Evolutionary conservation across 2,888 invertebrate species (phyloP), one percentile per base, ranked within the genome.

Genomic region (Brassicogethes aeneus): DNA sequence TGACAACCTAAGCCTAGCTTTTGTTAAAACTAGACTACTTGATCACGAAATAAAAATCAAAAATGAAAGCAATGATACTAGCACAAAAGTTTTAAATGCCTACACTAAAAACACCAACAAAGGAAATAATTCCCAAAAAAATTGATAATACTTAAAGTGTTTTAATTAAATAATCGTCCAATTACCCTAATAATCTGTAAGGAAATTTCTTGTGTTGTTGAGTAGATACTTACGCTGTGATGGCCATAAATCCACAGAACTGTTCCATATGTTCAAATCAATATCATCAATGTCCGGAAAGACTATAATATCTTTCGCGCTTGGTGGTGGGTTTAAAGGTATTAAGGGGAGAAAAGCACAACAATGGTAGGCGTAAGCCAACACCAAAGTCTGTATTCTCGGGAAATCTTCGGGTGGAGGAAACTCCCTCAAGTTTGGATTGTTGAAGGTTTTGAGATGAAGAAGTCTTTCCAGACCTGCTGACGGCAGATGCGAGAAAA

Each of bases 321-420:
- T 60, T 3, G 69, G 70, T 2, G 69, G 71, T 0, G 65, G 70
- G 44, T 55, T 63, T 51, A 64, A 70, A 39, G 78, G 77, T 53
- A 78, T 74, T 53, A 82, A 68, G 34, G 85, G 81, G 59, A 88
- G 66, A 70, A 89, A 93, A 47, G 89, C 85, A 70, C 95, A 95
- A 71, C 95, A 96, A 66, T 96, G 95, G 70, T 95, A 96, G 51
- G 95, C 94, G 69, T 94, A 95, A 1, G 93, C 88, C 30, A 95
- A 71, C 31, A 88, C 82, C 59, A 94, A 73, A 8, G 83, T 85
- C 70, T 87, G 82, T 48, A 94, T 87, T 23, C 84, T 73, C 0
- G 93, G 94, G 69, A 95, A 91, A 39, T 80, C 75, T 48, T 86
- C 85, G 0, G 92, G 88, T 1, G 84, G 76, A 17, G 93, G 94